Base-by-base conservation (phyloP, 2,113 vertebrate species). In the Galemys pyrenaicus region DNA sequence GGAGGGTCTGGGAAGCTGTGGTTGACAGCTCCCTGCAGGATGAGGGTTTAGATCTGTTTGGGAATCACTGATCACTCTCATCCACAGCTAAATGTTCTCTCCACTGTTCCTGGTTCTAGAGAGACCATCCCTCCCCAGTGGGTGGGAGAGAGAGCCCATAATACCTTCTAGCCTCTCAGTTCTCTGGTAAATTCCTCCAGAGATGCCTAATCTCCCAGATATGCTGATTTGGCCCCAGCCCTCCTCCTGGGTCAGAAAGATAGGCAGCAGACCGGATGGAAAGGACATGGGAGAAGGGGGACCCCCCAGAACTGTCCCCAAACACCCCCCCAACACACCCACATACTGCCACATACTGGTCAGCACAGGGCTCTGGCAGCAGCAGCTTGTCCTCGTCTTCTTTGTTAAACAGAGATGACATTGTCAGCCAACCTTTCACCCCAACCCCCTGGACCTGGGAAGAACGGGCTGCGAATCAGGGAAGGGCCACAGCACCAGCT, bases 351-450 rank as follows among this genome's bases (percentile, higher is more conserved):
- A 95, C 97, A 1, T 92, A 98, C 99, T 99, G 99, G 96, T 99
- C 99, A 0, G 98, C 95, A 32, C 98, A 98, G 85, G 98, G 98
- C 96, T 99, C 99, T 0, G 98, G 58, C 89, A 99, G 98, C 79
- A 99, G 98, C 86, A 99, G 98, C 95, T 99, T 99, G 96, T 99
- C 99, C 84, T 99, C 99, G 3, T 99, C 99, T 17, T 99, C 99
- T 82, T 98, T 99, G 97, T 98, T 98, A 97, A 99, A 99, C 64
- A 99, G 97, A 32, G 99, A 95, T 0, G 99, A 99, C 86, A 99
- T 97, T 1, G 98, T 99, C 97, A 98, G 98, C 99, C 99, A 99
- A 93, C 99, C 98, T 95, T 98, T 99, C 86, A 98, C 97, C 17
- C 99, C 98, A 0, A 98, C 99, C 1, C 99, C 99, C 96, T 99